Evolutionary conservation across 2,888 invertebrate genomes (phyloP).

Genomic region (Eristalinus aeneus): DNA sequence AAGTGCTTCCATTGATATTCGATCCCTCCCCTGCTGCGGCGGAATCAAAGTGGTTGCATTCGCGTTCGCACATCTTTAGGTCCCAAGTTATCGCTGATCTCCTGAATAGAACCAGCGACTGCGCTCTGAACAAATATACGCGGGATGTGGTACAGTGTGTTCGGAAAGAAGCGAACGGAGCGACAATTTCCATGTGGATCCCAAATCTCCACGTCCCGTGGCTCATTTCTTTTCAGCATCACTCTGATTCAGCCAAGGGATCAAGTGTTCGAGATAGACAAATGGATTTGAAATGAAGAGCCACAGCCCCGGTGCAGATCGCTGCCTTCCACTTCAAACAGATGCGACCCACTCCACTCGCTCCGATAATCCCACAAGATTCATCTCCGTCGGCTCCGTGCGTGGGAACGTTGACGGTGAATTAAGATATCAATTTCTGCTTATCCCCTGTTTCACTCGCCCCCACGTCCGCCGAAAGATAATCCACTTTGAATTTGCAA

Average conservation of each 20-base stretch:
- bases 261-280: constrained; percentile 10
- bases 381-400: neutral
- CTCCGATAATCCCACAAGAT: constrained; percentile 1
- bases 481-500: neutral
- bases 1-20: neutral
- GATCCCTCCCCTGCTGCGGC: constrained; percentile 18
- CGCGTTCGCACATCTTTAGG: neutral
- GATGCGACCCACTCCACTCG: neutral
- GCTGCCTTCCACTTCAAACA: neutral
- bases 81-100: constrained; percentile 12
- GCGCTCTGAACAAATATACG: neutral
- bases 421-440: constrained; percentile 39
- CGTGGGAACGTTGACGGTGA: constrained; percentile 41
- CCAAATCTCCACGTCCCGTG: neutral
- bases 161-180: neutral
- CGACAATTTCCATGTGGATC: too few relatives aligned
- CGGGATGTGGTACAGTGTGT: neutral
- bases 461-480: neutral
- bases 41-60: constrained; percentile 22
- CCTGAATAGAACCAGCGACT: neutral
- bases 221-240: neutral
- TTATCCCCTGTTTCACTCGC: neutral
- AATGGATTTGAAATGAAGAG: constrained; percentile 18
- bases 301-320: neutral
- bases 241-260: neutral